These are phyloP conservation scores for Acestrorhynchus altus DNA, from an alignment of 2,797 vertebrate species.

Conservation along the genomic window DNA sequence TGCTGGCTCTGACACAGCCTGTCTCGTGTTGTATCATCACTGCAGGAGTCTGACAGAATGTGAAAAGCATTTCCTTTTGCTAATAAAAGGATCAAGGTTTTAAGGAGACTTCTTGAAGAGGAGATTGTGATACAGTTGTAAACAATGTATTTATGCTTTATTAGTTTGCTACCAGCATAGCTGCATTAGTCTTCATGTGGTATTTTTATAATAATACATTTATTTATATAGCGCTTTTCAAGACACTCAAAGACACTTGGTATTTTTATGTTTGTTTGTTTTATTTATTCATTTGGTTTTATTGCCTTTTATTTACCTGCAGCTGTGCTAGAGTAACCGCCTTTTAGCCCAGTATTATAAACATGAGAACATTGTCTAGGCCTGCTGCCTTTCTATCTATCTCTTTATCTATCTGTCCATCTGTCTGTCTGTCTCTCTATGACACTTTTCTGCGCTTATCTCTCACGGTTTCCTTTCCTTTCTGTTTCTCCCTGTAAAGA, in stretches of 20 bases:
- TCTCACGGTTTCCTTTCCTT: conserved; percentile 51
- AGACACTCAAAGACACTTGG: too few species aligned
- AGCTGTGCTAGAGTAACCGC: background rate
- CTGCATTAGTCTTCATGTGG: background rate
- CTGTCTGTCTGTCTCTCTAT: conserved; percentile 57
- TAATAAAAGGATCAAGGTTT: too few species aligned
- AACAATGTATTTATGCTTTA: background rate
- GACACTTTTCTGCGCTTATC: conserved; percentile 22
- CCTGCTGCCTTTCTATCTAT: conserved; percentile 33
- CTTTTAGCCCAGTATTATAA: background rate
- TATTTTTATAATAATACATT: background rate
- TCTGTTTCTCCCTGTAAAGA: conserved; percentile 79
- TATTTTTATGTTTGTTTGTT: background rate
- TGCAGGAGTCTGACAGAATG: background rate
- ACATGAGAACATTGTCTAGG: conserved; percentile 36
- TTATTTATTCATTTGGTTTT: background rate
- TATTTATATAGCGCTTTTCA: too few species aligned
- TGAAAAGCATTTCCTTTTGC: too few species aligned
- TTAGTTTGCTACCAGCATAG: background rate
- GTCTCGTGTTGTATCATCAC: background rate
- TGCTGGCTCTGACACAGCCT: background rate
- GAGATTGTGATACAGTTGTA: background rate
- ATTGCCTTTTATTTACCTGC: background rate
- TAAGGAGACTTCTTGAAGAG: background rate
- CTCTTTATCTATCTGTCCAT: conserved; percentile 58